Conservation (phyloP, 2,888 invertebrate genomes). For the Uropetala carovei region DNA sequence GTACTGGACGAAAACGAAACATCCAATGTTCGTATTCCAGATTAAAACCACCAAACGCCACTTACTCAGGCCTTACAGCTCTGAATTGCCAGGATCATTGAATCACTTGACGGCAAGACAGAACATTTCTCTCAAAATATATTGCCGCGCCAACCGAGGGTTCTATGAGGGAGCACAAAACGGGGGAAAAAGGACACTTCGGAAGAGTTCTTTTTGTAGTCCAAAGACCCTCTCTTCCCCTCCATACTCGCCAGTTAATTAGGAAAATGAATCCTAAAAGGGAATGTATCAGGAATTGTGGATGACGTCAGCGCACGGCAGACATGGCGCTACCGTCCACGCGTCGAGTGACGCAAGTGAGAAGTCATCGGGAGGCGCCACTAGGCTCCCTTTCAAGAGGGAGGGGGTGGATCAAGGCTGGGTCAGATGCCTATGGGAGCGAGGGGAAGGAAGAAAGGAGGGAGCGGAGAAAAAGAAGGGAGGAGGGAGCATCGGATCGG, state of each 20-base stretch:
- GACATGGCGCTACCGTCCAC: background rate
- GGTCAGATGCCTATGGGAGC: too few species aligned
- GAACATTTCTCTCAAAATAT: constrained; percentile 31
- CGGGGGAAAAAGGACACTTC: background rate
- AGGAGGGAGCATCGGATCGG: background rate
- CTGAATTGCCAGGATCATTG: constrained; percentile 45
- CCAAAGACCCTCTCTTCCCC: background rate
- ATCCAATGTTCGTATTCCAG: background rate
- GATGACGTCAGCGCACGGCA: constrained; percentile 19
- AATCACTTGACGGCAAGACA: constrained; percentile 48
- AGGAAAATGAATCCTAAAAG: background rate
- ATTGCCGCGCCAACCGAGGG: constrained; percentile 7
- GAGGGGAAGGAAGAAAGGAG: too few species aligned
- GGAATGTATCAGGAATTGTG: background rate
- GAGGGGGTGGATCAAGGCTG: too few species aligned
- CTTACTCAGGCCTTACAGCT: constrained; percentile 51
- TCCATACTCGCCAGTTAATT: background rate
- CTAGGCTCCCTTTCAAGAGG: background rate
- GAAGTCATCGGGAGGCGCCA: background rate
- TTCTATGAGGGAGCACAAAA: background rate
- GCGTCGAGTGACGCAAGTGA: background rate
- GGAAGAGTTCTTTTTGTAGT: constrained; percentile 24
- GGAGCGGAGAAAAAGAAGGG: too few species aligned
- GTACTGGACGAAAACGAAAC: background rate
- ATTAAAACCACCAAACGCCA: constrained; percentile 51